Conservation (phyloP, 2,797 vertebrate species). For the Rhodeus uyekii region DNA sequence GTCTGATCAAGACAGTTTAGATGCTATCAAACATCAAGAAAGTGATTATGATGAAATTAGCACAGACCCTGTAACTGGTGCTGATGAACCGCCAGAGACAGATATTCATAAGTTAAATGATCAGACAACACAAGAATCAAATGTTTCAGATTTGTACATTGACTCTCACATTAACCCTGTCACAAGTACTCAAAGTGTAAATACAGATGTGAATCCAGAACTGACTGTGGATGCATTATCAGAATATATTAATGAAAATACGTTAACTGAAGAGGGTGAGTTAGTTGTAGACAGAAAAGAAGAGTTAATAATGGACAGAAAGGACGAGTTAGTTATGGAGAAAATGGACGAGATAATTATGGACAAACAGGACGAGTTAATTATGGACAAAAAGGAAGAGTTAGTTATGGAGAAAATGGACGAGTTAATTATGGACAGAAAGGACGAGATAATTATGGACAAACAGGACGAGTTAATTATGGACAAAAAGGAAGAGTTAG, state of each 20-base stretch:
- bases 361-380: background rate
- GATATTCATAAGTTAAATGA: background rate
- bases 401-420: background rate
- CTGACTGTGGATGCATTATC: background rate
- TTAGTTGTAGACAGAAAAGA: conserved; percentile 5
- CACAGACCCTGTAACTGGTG: background rate
- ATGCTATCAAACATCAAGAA: background rate
- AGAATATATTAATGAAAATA: background rate
- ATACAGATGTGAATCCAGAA: background rate
- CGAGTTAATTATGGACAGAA: accelerated
- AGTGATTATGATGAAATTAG: background rate
- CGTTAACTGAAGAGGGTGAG: background rate
- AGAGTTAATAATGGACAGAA: conserved; percentile 5
- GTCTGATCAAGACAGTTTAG: background rate
- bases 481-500: accelerated
- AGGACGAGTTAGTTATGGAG: background rate
- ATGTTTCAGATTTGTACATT: background rate
- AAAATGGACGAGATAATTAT: background rate
- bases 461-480: accelerated
- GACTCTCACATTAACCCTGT: background rate
- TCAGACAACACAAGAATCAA: background rate
- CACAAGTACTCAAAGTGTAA: background rate
- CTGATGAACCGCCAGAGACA: background rate
- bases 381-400: background rate
- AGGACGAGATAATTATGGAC: background rate